Base-by-base conservation (phyloP, 2,888 invertebrate species). In the Ptychoptera albimana region DNA sequence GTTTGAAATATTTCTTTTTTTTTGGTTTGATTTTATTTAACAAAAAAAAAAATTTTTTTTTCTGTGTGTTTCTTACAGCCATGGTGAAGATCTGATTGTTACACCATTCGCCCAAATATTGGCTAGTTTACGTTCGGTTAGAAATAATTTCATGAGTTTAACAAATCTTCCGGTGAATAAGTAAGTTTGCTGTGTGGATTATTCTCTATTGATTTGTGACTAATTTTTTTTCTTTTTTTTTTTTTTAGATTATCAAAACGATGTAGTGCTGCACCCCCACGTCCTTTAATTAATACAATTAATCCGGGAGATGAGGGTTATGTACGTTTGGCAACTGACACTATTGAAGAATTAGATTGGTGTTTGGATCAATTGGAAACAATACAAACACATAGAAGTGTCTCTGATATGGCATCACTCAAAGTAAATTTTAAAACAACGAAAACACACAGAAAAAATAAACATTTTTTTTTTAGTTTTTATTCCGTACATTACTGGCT, bases 51-150 rank as follows among this genome's bases (percentile, higher is more conserved):
- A n/a, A n/a, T n/a, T n/a, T 15, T 39, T 16, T 11, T 34, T 45
- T n/a, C n/a, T n/a, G n/a, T n/a, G n/a, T n/a, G n/a, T n/a, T n/a
- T n/a, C 32, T 56, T 56, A 41, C 54, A 66, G 65, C 71, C 94
- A 97, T 77, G 94, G 94, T 63, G 97, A 98, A 75, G 97, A 97
- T 73, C 79, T 97, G 72, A 98, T 98, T 65, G 97, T 98, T 66
- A 98, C 98, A 58, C 98, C 98, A 59, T 98, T 98, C 74, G 98
- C 98, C 69, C 98, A 98, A 77, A 91, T 98, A 69, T 79, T 98
- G 71, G 96, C 97, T 68, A 94, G 94, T 70, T 77, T 98, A 66
- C 85, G 96, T 64, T 94, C 92, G 70, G 94, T 98, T 59, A 84
- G 97, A 66, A 92, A 86, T 74, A 98, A 98, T 74, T 92, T 97